Base-by-base conservation (phyloP, 2,797 vertebrate species). In the Scarus forsteni region DNA sequence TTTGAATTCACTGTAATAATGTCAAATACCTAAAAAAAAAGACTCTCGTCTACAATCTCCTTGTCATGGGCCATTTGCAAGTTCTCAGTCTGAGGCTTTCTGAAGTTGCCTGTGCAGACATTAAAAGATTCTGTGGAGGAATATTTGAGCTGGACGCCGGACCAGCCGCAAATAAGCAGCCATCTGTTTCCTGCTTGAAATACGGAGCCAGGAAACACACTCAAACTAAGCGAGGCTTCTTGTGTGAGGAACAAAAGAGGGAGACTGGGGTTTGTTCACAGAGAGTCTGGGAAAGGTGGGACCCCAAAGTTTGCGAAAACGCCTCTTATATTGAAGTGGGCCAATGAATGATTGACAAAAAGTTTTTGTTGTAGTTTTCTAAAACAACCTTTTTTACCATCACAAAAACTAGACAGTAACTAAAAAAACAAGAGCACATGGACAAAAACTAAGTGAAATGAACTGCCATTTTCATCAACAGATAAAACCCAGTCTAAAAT, bases 141-240 rank as follows among this genome's bases (percentile, higher is more conserved):
- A 51, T 48, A 75, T 85, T 84, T 83, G 84, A 87, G 85, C 80
- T 77, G 85, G 82, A 80, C 77, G 58, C 85, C 73, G 81, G 77
- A 62, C 53, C 40, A 10, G 80, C 84, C 77, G 86, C 75, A 83
- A 88, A 85, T 85, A 88, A 77, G 61, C 74, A 2, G 72, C 89
- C 85, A 90, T 91, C 88, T 91, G 88, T 66, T 89, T 90, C 80
- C 83, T 73, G 73, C 81, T 60, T 76, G 86, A 85, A 84, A 72
- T 72, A 27, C 58, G 3, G 66, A 80, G 76, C 71, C 34, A 58
- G 71, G 75, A 83, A 80, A 34, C 55, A 50, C 49, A 73, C 61
- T 65, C 75, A 46, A 61, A 76, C 68, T 10, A 19, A 51, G 27
- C 43, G 49, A 66, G 66, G 49, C 56, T 78, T 50, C 18, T 34